Conservation (phyloP, 2,888 invertebrate genomes). For the Tenthredo notha region DNA sequence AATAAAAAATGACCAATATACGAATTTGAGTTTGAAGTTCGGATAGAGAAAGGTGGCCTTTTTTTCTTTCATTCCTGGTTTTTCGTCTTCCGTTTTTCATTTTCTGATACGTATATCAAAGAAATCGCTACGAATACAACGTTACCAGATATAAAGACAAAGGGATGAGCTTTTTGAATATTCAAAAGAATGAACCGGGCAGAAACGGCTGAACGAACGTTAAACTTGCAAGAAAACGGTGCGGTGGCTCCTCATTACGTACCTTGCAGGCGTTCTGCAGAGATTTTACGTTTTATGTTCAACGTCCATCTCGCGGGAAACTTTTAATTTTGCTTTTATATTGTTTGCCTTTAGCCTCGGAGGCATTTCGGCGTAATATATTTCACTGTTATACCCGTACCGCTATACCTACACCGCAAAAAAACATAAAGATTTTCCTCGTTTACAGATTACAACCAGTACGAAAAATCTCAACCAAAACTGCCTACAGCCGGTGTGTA, state of each 20-base stretch:
- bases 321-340: slow-evolving; percentile 68
- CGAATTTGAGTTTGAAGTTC: neutral
- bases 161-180: slow-evolving; percentile 22
- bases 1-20: slow-evolving; percentile 77
- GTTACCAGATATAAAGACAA: neutral
- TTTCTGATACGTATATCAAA: neutral
- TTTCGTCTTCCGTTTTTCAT: neutral
- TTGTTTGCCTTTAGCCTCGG: slow-evolving; percentile 58
- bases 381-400: neutral
- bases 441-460: slow-evolving; percentile 28
- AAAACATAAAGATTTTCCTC: slow-evolving; percentile 36
- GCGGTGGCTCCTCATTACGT: slow-evolving; percentile 27
- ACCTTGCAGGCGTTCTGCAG: slow-evolving; percentile 17
- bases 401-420: neutral
- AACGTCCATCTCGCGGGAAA: slow-evolving; percentile 60
- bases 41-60: neutral
- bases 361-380: slow-evolving; percentile 47
- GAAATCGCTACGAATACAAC: neutral
- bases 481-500: slow-evolving; percentile 20
- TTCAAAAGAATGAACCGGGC: slow-evolving; percentile 7
- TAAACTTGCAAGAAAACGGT: slow-evolving; percentile 31
- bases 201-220: slow-evolving; percentile 25
- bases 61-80: neutral
- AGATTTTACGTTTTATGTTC: slow-evolving; percentile 43
- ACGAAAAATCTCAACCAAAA: neutral